A percentile compares a stretch with the other conserved stretches of the same genome.
These are phyloP conservation scores for Nipponia nippon DNA, from an alignment of 2,113 vertebrate genomes.

Conservation along the genomic window DNA sequence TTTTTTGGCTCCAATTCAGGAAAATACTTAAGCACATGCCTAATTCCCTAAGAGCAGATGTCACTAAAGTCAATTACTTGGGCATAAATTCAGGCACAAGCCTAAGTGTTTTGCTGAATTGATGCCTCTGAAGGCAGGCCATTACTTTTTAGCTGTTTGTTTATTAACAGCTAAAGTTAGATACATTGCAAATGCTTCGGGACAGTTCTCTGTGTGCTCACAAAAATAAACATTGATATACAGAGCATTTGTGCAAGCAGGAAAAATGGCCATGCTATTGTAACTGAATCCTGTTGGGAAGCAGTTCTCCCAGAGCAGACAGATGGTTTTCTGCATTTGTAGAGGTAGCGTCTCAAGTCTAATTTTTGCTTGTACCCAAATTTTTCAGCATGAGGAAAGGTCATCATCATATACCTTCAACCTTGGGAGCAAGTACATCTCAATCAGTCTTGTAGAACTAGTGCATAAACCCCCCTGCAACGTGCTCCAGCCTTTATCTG, in stretches of 20 bases:
- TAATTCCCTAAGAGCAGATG: conserved; percentile 58
- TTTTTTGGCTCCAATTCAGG: conserved; percentile 51
- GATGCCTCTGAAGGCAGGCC: conserved; percentile 49
- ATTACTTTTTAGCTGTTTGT: conserved; percentile 56
- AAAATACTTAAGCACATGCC: conserved; percentile 56
- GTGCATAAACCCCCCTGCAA: rapidly evolving
- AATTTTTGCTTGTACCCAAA: neutral
- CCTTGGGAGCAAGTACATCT: neutral
- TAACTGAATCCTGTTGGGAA: conserved; percentile 39
- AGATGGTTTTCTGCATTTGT: neutral
- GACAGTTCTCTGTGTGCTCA: conserved; percentile 30
- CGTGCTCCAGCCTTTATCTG: neutral
- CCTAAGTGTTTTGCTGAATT: conserved; percentile 39
- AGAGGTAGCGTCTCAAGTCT: neutral
- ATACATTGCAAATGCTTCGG: conserved; percentile 41
- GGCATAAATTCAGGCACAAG: conserved; percentile 52
- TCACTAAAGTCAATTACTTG: conserved; percentile 60
- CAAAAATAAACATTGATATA: conserved; percentile 45
- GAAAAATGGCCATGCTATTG: neutral
- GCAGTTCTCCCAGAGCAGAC: conserved; percentile 8
- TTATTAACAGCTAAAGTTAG: conserved; percentile 58
- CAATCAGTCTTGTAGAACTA: neutral
- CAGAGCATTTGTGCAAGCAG: conserved; percentile 24
- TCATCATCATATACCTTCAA: neutral
- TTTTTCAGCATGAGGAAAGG: neutral